These are phyloP conservation scores for Phymatocera aterrima DNA, from an alignment of 2,888 invertebrate genomes.

Conservation along the genomic window DNA sequence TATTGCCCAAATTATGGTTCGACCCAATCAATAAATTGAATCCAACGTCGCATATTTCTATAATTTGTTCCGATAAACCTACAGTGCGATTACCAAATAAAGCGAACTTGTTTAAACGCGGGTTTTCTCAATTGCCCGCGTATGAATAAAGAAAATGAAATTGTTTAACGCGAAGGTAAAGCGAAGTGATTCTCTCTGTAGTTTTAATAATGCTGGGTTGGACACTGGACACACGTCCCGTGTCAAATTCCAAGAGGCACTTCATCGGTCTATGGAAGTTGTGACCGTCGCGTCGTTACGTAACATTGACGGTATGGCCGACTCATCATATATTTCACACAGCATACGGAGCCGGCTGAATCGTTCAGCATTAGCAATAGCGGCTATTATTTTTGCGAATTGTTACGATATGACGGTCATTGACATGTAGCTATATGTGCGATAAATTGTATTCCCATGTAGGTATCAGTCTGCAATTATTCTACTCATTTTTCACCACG, in stretches of 20 bases:
- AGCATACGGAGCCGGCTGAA: not conserved
- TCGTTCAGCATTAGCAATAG: no score
- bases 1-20: not conserved
- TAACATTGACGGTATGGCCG: constrained; percentile 1
- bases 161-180: not conserved
- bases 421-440: no score
- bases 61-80: not conserved
- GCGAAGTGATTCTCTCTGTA: not conserved
- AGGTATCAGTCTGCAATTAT: no score
- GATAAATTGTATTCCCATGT: no score
- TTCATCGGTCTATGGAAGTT: not conserved
- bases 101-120: not conserved
- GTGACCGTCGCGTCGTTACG: no score
- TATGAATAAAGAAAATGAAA: not conserved
- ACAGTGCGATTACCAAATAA: not conserved
- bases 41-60: not conserved
- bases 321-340: not conserved
- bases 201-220: not conserved
- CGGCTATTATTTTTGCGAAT: not conserved
- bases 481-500: no score
- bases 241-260: constrained; percentile 11
- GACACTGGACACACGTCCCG: not conserved
- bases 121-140: not conserved
- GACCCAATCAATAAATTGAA: not conserved
- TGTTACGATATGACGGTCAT: no score